phyloP scores from a whole-genome alignment of 2,797 vertebrate species.

The Sebastes vulpes region DNA sequence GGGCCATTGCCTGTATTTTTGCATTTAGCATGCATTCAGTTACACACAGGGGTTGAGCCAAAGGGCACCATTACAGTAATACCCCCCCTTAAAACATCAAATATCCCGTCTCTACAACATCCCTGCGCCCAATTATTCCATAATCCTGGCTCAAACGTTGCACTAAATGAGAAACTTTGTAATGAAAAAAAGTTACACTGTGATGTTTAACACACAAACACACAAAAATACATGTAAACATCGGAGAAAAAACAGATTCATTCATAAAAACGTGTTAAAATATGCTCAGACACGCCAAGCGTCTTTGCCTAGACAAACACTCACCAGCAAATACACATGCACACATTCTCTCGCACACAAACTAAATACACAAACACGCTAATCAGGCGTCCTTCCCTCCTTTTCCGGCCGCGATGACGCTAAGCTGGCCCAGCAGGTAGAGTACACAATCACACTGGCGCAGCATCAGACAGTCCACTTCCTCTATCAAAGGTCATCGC shows the following conservation, averaged over 20 bases:
- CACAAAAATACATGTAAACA: not conserved
- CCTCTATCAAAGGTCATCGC: constrained; percentile 54
- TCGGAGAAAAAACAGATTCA: constrained; percentile 1
- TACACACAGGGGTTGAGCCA: constrained; percentile 3
- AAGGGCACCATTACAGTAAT: not conserved
- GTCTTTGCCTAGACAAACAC: not conserved
- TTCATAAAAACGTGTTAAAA: constrained; percentile 10
- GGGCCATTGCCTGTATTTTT: constrained; percentile 1
- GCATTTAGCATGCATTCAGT: constrained; percentile 1
- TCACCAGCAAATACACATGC: not conserved
- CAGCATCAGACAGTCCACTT: constrained; percentile 35
- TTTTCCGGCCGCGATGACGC: constrained; percentile 13
- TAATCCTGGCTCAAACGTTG: not conserved
- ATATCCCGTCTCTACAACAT: not conserved
- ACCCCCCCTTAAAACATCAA: not conserved
- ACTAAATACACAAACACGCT: constrained; percentile 20
- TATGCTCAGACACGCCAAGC: not conserved
- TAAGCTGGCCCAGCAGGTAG: constrained; percentile 14
- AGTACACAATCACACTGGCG: constrained; percentile 47
- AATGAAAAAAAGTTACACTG: not conserved
- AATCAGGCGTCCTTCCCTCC: constrained; percentile 25
- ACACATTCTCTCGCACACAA: not conserved
- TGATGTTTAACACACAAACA: not conserved
- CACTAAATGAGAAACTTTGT: not conserved
- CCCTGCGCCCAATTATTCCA: not conserved